Base-by-base conservation (phyloP, 2,113 vertebrate genomes). In the Columba livia region DNA sequence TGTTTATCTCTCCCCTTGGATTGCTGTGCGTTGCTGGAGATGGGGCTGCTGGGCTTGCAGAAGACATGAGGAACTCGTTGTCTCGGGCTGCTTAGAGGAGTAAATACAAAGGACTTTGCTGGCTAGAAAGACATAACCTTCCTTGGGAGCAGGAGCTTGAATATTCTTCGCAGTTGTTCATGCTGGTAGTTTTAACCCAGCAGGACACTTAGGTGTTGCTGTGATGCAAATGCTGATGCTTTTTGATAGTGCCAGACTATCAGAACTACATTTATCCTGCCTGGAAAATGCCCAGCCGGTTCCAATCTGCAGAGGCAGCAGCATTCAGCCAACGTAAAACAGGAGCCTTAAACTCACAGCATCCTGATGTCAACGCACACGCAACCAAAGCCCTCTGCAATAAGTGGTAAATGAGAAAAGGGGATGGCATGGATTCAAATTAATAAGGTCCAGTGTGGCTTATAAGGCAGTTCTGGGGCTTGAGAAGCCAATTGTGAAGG, bases 91-190 rank as follows among this genome's bases (percentile, higher is more conserved):
- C 18, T 31, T 10, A 6, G 12, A n/a, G 69, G 61, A 20, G 11
- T 17, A 48, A 60, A 65, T 2, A 5, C 0, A 3, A 78, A 90
- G 57, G 71, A 44, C 64, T 84, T 71, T 3, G 13, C 9, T 24
- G 20, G 14, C 34, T 48, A 14, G 54, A 70, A 75, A 53, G 26
- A 23, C 36, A 36, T 6, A 64, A 56, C 57, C 74, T 71, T 50
- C 24, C 54, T 42, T 1, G 1, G 65, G 61, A 87, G 48, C 42
- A n/a, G 74, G 25, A 77, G 28, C 29, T 31, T 5, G 28, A 0
- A 0, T 1, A n/a, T 5, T 66, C 48, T 64, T 71, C 2, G 0
- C 58, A 57, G 44, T 4, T 1, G 0, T 42, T 71, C 13, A 0
- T 5, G 24, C 42, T 17, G 10, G 12, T 19, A n/a, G 25, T 29